Evolutionary conservation across 2,888 invertebrate genomes (phyloP).

Genomic region (Tridacna gigas): DNA sequence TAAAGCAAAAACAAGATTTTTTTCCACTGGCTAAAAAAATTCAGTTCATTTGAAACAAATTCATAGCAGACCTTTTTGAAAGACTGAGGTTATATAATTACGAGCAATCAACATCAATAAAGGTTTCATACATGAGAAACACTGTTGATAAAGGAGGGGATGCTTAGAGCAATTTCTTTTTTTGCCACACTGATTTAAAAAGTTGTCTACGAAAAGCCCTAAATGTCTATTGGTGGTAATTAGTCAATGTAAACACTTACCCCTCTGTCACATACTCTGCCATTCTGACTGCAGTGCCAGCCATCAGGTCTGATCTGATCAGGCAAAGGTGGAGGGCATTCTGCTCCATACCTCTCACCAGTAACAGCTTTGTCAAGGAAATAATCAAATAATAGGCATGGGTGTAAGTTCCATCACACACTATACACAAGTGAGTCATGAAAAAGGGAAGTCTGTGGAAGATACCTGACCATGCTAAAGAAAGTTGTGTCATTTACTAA

Average conservation of each 20-base stretch:
- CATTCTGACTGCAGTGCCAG: conserved; percentile 42
- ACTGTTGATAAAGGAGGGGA: background rate
- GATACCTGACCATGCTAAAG: no score
- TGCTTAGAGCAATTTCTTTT: background rate
- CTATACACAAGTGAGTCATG: no score
- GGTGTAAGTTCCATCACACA: no score
- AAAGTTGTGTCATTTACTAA: no score
- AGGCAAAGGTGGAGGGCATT: conserved; percentile 38
- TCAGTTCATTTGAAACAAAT: no score
- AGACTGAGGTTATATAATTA: no score
- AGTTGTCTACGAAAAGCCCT: background rate
- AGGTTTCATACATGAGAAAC: no score
- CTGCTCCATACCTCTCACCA: conserved; percentile 36
- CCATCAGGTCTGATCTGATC: conserved; percentile 36
- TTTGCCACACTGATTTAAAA: background rate
- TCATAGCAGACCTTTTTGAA: no score
- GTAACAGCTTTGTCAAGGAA: conserved; percentile 29
- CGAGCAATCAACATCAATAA: no score
- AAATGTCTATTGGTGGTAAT: background rate
- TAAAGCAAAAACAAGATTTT: no score
- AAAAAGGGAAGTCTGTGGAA: no score
- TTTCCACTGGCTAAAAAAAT: no score
- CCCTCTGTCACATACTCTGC: conserved; percentile 50
- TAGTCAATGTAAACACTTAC: conserved; percentile 25
- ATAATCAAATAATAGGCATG: background rate